Evolutionary conservation across 2,113 vertebrate genomes (phyloP), one percentile per base, ranked within the genome.

Genomic region (Shinisaurus crocodilurus): DNA sequence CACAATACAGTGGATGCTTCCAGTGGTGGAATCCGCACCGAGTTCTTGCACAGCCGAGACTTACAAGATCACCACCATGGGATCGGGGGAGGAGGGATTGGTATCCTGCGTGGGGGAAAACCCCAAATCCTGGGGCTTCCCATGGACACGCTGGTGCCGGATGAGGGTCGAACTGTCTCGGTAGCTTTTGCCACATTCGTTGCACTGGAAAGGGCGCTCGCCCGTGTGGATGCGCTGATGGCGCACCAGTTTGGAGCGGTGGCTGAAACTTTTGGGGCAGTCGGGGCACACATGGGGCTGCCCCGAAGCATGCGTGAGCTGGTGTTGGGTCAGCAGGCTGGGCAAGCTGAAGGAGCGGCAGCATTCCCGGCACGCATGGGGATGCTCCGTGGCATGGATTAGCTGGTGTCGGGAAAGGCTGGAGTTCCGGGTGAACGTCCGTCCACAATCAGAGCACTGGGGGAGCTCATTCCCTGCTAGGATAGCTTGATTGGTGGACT

Each of bases 231-330:
- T 88, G 1, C 87, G 76, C 90, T 94, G 86, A 75, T 96, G 96
- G 12, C 93, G 94, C 67, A 94, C 92, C n/a, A 96, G 92, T 67
- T 92, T 94, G 82, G 94, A 94, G 20, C 92, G 94, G 75, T 88
- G 88, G 85, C 91, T 92, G 81, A 96, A 97, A 81, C 89, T 93
- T 25, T 96, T 94, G 29, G 91, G 95, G 2, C 96, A 96, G 7
- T 95, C 84, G 1, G 95, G 79, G 60, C 96, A 96, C 45, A 90
- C 54, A 3, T 94, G 77, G 32, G 16, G 27, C 76, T 80, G 60
- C 25, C 48, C 63, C 20, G 48, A 57, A 65, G 75, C 12, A 6
- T 69, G 65, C 1, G 63, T 25, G n/a, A 69, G 63, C n/a, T 85
- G 82, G 48, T 80, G n/a, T 3, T 86, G 63, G 27, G 27, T 29